A percentile compares a stretch with the other conserved stretches of the same genome.
phyloP scores from a whole-genome alignment of 2,888 invertebrate genomes.

The Temnothorax rugatulus region DNA sequence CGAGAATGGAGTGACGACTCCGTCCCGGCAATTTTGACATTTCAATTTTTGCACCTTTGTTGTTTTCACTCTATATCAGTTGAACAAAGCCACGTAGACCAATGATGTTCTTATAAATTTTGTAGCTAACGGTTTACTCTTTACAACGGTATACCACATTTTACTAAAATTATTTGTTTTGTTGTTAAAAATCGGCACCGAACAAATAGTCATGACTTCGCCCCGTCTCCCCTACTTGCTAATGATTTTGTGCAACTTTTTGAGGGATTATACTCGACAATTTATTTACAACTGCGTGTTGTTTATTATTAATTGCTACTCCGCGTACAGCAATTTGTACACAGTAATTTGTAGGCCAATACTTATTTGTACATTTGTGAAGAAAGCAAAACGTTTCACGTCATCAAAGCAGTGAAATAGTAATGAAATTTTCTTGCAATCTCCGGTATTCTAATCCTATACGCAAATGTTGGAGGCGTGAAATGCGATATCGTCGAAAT shows the following conservation, averaged over 20 bases:
- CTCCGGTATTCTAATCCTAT: constrained; percentile 10
- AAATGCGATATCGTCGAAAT: constrained; percentile 28
- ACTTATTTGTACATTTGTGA: background rate
- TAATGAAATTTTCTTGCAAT: constrained; percentile 20
- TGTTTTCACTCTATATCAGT: too few relatives aligned
- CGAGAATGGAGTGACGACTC: too few relatives aligned
- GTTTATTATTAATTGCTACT: background rate
- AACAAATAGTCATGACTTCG: too few relatives aligned
- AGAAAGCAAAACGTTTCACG: background rate
- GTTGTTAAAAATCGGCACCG: too few relatives aligned
- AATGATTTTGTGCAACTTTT: background rate
- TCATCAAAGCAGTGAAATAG: background rate
- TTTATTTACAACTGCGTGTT: background rate
- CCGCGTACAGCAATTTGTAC: background rate
- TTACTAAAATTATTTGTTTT: too few relatives aligned
- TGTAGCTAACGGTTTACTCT: too few relatives aligned
- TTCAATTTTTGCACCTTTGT: too few relatives aligned
- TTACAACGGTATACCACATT: too few relatives aligned
- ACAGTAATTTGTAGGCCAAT: background rate
- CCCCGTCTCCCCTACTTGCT: too few relatives aligned
- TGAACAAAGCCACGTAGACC: too few relatives aligned
- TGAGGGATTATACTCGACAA: background rate
- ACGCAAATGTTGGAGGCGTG: constrained; percentile 4
- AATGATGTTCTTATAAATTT: too few relatives aligned
- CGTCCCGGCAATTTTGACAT: too few relatives aligned